Base-by-base conservation (phyloP, 2,888 invertebrate genomes). In the Drosophila nigritarsus region DNA sequence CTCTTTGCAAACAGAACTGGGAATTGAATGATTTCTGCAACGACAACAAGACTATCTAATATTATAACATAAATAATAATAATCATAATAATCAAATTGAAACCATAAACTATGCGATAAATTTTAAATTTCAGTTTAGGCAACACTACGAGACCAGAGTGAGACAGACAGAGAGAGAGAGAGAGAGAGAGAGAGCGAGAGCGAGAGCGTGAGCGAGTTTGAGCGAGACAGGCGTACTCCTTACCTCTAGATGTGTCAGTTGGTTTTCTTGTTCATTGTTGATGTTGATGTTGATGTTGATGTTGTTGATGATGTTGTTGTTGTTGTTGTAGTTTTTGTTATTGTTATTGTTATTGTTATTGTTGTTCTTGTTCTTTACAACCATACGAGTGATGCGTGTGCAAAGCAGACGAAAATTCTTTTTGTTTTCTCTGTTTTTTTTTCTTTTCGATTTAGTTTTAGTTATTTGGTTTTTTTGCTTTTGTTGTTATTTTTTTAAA, bases 161-260 rank as follows among this genome's bases (percentile, higher is more conserved):
- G 24, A 74, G 27, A 62, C 20, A 59, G 18, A 45, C 7, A 70
- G 38, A 24, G 27, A 66, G 7, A 45, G 29, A 50, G 53, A 65
- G 38, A 66, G 48, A 65, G 38, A 48, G 7, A 45, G 29, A 50
- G 53, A 65, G 38, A 66, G 48, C 64, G 38, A 48, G 40, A 62
- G 56, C 53, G 42, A 65, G 53, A 65, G 32, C 53, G 60, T 60
- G 36, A 66, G 38, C 53, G 65, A 53, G 65, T 38, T 61, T 48
- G 80, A 67, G 75, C 51, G 59, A 74, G 68, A 70, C 58, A 67
- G 79, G 74, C 77, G 70, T 80, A 74, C 80, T 74, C 74, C 77
- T 77, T 80, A 79, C 80, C 80, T 80, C 80, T 68, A 74, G 49
- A 69, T 71, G 84, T 87, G 81, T 66, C 70, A 75, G 82, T 80